Conservation (phyloP, 2,797 vertebrate species). For the Phrynocephalus guinanensis region DNA sequence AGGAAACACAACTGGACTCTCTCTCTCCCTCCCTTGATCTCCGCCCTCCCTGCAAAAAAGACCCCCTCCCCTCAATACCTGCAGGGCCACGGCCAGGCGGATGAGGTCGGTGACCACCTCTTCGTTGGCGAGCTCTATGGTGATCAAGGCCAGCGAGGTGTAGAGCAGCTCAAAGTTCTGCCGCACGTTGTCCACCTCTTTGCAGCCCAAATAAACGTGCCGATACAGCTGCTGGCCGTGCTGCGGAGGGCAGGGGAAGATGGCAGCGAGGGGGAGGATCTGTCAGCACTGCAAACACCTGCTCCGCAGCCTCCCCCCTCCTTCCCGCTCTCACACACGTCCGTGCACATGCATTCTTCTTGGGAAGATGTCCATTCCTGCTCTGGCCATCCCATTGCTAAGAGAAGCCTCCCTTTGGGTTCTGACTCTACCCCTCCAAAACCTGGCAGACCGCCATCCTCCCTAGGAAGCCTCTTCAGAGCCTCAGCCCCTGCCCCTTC, state of each 20-base stretch:
- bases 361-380: too few relatives aligned
- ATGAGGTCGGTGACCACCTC: slow-evolving; percentile 96
- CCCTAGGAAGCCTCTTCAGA: not conserved
- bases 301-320: too few relatives aligned
- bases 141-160: slow-evolving; percentile 91
- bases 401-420: not conserved
- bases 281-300: accelerated
- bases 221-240: slow-evolving; percentile 95
- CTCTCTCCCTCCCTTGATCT: too few relatives aligned
- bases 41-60: not conserved
- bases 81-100: slow-evolving; percentile 89
- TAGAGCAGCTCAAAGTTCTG: slow-evolving; percentile 97
- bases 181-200: slow-evolving; percentile 94
- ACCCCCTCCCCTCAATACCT: slow-evolving; percentile 76
- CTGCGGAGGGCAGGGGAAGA: slow-evolving; percentile 70
- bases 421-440: too few relatives aligned
- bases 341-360: too few relatives aligned
- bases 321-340: too few relatives aligned
- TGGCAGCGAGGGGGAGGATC: not conserved
- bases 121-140: slow-evolving; percentile 96
- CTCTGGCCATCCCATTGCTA: not conserved
- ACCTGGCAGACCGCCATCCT: too few relatives aligned
- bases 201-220: slow-evolving; percentile 93
- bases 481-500: too few relatives aligned
- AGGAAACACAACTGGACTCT: too few relatives aligned